A percentile compares a stretch with the other conserved stretches of the same genome.
Conservation (phyloP, 2,888 invertebrate genomes). For the Physocephala rufipes region DNA sequence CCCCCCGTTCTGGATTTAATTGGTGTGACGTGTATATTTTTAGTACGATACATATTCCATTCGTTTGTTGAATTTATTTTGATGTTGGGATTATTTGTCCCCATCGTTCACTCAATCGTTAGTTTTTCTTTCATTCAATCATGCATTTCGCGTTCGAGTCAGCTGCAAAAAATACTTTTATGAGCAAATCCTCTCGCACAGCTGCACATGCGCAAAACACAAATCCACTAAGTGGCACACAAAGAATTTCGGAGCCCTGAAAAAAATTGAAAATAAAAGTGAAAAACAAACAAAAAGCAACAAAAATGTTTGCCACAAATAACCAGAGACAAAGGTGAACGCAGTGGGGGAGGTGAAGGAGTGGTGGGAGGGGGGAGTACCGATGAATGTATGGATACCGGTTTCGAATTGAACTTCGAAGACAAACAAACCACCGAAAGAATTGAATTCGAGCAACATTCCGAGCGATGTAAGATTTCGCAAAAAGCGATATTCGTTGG, state of each 20-base stretch:
- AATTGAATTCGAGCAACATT: no score
- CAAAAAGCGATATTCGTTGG: no score
- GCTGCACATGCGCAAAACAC: conserved; percentile 25
- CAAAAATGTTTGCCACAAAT: background rate
- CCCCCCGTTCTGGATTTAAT: no score
- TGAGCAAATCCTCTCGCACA: conserved; percentile 17
- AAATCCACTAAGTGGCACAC: conserved; percentile 12
- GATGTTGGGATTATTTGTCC: background rate
- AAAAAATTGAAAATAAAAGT: background rate
- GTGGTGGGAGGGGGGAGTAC: no score
- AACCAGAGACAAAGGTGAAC: no score
- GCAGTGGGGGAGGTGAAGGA: no score
- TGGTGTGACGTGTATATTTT: background rate
- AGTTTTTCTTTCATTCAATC: background rate
- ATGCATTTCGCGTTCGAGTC: background rate
- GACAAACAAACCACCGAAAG: no score
- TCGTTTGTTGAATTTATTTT: background rate
- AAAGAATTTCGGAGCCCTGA: background rate
- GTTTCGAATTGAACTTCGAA: no score
- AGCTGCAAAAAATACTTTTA: background rate
- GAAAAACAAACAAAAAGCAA: background rate
- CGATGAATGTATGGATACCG: no score
- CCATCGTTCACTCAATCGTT: background rate
- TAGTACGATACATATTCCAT: background rate
- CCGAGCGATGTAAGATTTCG: no score